phyloP scores from a whole-genome alignment of 2,113 vertebrate genomes.

The Terrapene triunguis region DNA sequence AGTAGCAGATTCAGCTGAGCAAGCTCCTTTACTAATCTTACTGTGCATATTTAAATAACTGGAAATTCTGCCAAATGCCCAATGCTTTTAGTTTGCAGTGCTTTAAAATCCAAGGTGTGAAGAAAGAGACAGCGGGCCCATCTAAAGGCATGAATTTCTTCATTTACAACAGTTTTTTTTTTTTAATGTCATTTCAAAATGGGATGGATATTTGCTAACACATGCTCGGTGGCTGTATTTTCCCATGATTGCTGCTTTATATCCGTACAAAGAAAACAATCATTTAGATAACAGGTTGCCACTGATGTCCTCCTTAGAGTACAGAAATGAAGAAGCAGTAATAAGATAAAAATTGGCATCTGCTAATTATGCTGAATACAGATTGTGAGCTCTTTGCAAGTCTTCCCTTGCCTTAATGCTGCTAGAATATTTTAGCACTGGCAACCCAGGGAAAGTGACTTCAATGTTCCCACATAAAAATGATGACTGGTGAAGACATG shows the following conservation, averaged over 20 bases:
- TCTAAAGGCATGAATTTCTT: slow-evolving; percentile 53
- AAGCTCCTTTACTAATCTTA: neutral
- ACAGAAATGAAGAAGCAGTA: slow-evolving; percentile 70
- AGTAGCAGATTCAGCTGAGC: slow-evolving; percentile 34
- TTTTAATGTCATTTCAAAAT: slow-evolving; percentile 43
- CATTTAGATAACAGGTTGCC: slow-evolving; percentile 70
- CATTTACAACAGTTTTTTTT: slow-evolving; percentile 24
- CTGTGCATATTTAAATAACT: slow-evolving; percentile 32
- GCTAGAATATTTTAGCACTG: slow-evolving; percentile 78
- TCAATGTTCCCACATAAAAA: slow-evolving; percentile 51
- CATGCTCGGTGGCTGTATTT: slow-evolving; percentile 46
- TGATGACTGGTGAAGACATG: slow-evolving; percentile 22
- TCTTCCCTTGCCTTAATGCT: slow-evolving; percentile 73
- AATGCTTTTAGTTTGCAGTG: neutral
- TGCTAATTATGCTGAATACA: slow-evolving; percentile 78
- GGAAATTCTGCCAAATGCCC: slow-evolving; percentile 16
- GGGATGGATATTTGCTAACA: slow-evolving; percentile 39
- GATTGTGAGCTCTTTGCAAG: slow-evolving; percentile 72
- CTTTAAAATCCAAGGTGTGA: slow-evolving; percentile 36
- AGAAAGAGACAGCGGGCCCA: slow-evolving; percentile 27
- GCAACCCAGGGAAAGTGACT: slow-evolving; percentile 69
- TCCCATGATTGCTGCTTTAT: slow-evolving; percentile 60
- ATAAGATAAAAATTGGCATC: slow-evolving; percentile 77
- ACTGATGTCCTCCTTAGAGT: slow-evolving; percentile 54
- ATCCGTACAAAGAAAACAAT: slow-evolving; percentile 51